Conservation (phyloP, 2,888 invertebrate species). For the Halocaridina rubra region DNA sequence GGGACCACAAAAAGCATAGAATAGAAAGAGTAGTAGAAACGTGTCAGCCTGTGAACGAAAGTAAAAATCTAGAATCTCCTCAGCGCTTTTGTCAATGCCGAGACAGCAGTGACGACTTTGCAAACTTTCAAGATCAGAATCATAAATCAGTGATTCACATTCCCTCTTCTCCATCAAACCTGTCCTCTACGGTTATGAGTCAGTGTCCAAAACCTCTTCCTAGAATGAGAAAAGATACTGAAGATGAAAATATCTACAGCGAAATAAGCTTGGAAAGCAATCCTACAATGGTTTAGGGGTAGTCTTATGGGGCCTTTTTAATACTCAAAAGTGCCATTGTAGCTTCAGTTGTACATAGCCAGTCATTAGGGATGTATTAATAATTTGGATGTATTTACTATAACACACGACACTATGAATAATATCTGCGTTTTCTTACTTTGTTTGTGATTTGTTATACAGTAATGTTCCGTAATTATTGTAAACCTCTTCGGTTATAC, state of each 20-base stretch:
- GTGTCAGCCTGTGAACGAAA: neutral
- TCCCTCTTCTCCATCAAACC: neutral
- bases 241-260: constrained; percentile 37
- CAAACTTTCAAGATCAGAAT: neutral
- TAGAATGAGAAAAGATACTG: constrained; percentile 1
- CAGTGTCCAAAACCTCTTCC: constrained; percentile 29
- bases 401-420: too few species aligned
- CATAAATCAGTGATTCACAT: constrained; percentile 37
- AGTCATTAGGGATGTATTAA: too few species aligned
- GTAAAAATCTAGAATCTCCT: too few species aligned
- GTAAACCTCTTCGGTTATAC: too few species aligned
- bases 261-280: constrained; percentile 18
- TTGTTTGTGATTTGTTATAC: too few species aligned
- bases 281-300: constrained; percentile 40
- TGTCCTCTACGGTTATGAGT: neutral
- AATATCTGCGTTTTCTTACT: too few species aligned
- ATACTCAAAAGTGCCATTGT: too few species aligned
- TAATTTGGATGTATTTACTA: too few species aligned
- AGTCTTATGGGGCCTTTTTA: too few species aligned
- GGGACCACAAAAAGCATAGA: constrained; percentile 9
- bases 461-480: too few species aligned
- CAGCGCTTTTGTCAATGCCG: too few species aligned
- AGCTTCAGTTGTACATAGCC: too few species aligned
- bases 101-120: neutral
- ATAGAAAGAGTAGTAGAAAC: neutral